Conservation (phyloP, 2,113 vertebrate genomes). For the Ictalurus furcatus region DNA sequence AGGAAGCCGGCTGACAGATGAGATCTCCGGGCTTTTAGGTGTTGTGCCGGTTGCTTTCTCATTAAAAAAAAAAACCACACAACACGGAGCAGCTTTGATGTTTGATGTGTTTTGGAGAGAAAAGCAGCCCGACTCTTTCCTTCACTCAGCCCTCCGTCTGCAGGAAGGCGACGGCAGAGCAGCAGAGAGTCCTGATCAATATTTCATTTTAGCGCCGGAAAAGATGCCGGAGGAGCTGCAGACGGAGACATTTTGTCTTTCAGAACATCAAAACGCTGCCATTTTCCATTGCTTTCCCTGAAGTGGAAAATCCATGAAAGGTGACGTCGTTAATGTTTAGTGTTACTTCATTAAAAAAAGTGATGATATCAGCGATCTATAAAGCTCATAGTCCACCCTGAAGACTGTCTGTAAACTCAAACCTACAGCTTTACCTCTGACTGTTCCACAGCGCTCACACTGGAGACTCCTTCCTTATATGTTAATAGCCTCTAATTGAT, state of each 20-base stretch:
- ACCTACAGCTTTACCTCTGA: not conserved
- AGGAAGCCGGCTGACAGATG: constrained; percentile 56
- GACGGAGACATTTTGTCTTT: constrained; percentile 11
- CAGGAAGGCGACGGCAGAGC: constrained; percentile 9
- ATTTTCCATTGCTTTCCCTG: not conserved
- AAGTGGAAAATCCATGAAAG: not conserved
- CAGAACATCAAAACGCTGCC: constrained; percentile 4
- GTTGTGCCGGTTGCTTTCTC: constrained; percentile 41
- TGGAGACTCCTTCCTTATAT: not conserved
- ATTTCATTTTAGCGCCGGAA: constrained; percentile 29
- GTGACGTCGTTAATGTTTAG: not conserved
- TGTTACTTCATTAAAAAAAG: not conserved
- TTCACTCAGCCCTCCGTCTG: constrained; percentile 21
- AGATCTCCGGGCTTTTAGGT: constrained; percentile 53
- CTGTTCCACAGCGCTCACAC: not conserved
- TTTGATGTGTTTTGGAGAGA: constrained; percentile 40
- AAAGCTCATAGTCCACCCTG: not conserved
- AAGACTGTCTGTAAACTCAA: not conserved
- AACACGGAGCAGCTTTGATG: constrained; percentile 51
- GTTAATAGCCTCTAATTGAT: not conserved
- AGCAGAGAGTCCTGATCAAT: constrained; percentile 29
- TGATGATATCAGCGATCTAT: not conserved
- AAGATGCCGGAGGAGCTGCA: not conserved
- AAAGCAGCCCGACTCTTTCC: constrained; percentile 17
- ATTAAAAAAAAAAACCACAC: constrained; percentile 43